Evolutionary conservation across 2,113 vertebrate genomes (phyloP).

Genomic region (Hippolais icterina): DNA sequence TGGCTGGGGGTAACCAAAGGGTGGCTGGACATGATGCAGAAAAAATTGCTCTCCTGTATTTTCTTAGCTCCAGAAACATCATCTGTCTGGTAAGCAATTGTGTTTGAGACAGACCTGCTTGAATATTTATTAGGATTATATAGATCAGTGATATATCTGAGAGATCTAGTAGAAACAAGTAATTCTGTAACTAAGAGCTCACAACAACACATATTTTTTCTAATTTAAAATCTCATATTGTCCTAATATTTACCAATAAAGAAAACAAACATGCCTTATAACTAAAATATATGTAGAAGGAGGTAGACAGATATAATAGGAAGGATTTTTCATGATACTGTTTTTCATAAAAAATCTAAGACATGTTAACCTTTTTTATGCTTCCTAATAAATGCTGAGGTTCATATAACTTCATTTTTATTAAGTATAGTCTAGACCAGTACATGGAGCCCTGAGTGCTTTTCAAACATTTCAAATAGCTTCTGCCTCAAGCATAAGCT

Average conservation of each 20-base stretch:
- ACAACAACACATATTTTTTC: background rate
- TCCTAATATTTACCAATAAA: constrained; percentile 7
- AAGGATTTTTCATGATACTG: background rate
- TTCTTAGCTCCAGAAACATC: background rate
- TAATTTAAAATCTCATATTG: background rate
- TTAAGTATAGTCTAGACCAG: background rate
- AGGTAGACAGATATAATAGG: background rate
- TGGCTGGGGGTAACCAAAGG: background rate
- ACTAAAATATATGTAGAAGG: background rate
- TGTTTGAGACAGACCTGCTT: background rate
- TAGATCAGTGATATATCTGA: background rate
- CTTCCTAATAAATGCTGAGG: background rate
- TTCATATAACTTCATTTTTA: background rate
- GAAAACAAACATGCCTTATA: background rate
- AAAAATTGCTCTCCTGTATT: background rate
- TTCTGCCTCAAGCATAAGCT: background rate
- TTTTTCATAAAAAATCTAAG: background rate
- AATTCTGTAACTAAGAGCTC: background rate
- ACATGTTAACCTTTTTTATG: background rate
- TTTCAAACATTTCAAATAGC: background rate
- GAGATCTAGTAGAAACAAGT: background rate
- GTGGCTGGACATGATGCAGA: background rate
- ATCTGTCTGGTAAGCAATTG: background rate
- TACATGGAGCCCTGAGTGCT: background rate
- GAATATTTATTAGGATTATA: background rate